A percentile compares a stretch with the other conserved stretches of the same genome.
These are phyloP conservation scores for Siniperca knerii DNA, from an alignment of 2,113 vertebrate species.

Conservation along the genomic window DNA sequence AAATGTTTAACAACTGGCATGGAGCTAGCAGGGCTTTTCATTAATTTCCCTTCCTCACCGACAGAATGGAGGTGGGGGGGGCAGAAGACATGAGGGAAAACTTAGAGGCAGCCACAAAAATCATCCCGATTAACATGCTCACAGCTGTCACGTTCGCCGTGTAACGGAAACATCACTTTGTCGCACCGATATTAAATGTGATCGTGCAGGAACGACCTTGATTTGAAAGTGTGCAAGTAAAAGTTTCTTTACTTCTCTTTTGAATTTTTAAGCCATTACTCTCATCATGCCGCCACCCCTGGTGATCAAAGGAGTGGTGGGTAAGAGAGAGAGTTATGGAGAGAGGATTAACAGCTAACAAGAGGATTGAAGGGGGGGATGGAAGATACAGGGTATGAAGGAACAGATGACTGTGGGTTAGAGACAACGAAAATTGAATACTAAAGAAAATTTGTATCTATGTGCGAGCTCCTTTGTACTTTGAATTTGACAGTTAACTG, in stretches of 20 bases:
- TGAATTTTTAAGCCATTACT: conserved; percentile 51
- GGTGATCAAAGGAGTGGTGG: conserved; percentile 73
- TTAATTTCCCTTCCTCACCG: conserved; percentile 41
- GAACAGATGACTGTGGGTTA: conserved; percentile 38
- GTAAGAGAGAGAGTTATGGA: conserved; percentile 46
- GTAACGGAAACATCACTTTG: conserved; percentile 16
- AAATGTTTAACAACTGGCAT: conserved; percentile 57
- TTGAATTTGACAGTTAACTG: conserved; percentile 38
- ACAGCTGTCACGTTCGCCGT: conserved; percentile 18
- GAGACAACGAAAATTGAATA: conserved; percentile 35
- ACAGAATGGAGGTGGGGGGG: conserved; percentile 4
- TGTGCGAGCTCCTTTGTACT: conserved; percentile 16
- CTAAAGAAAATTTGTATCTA: conserved; percentile 5
- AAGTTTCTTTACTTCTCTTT: conserved; percentile 42
- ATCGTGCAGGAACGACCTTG: conserved; percentile 26
- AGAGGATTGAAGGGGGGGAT: conserved; percentile 42
- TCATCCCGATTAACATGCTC: conserved; percentile 14
- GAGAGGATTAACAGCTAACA: conserved; percentile 64
- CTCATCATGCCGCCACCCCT: conserved; percentile 55
- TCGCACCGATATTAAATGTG: conserved; percentile 1
- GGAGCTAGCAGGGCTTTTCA: conserved; percentile 51
- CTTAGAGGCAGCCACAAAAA: conserved; percentile 7
- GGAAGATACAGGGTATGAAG: conserved; percentile 13
- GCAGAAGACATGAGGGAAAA: conserved; percentile 7
- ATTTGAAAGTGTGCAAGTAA: conserved; percentile 33